phyloP scores from a whole-genome alignment of 2,113 vertebrate genomes.

The Capreolus pygargus region DNA sequence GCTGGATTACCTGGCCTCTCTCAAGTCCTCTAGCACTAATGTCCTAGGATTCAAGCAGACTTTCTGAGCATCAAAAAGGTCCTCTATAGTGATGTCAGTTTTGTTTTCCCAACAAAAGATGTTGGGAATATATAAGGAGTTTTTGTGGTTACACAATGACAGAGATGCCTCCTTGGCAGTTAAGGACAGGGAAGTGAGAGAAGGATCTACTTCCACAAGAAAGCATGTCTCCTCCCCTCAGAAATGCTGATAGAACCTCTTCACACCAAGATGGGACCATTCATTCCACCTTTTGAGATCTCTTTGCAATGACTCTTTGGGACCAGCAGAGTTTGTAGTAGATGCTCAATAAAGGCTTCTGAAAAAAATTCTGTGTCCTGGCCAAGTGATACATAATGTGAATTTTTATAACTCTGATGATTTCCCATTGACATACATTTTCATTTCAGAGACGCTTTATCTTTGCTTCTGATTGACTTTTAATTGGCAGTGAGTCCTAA shows the following conservation, averaged over 20 bases:
- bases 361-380: background rate
- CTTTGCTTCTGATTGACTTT: conserved; percentile 74
- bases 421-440: conserved; percentile 56
- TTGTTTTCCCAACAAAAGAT: background rate
- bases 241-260: background rate
- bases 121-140: background rate
- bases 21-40: background rate
- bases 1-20: background rate
- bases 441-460: conserved; percentile 65
- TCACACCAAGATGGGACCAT: background rate
- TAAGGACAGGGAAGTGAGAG: background rate
- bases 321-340: background rate
- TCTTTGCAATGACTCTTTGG: background rate
- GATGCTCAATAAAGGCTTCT: background rate
- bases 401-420: conserved; percentile 5
- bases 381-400: background rate
- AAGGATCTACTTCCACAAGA: background rate
- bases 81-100: background rate
- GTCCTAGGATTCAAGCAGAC: background rate
- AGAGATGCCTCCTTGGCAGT: background rate
- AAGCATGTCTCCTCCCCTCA: background rate
- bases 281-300: background rate
- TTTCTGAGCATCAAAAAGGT: background rate
- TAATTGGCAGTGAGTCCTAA: conserved; percentile 74
- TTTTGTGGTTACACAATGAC: background rate